Conservation (phyloP, 2,888 invertebrate genomes). For the Caenorhabditis uteleia region DNA sequence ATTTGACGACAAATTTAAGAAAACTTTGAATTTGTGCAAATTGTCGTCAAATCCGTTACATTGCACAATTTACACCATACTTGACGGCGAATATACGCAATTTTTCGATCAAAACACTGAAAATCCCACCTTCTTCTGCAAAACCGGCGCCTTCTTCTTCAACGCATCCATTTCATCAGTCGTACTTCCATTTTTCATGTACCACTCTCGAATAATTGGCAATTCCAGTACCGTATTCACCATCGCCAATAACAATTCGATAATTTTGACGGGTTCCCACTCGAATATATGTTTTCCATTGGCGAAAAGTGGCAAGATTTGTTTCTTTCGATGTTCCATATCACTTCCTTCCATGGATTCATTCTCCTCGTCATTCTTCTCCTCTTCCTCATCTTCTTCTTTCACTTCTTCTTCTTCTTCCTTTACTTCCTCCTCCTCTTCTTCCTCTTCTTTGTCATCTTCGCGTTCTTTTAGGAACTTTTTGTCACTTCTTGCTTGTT, state of each 20-base stretch:
- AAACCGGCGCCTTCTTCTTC: too few species aligned
- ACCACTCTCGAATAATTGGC: too few species aligned
- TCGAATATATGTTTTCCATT: slow-evolving; percentile 13
- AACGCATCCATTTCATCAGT: too few species aligned
- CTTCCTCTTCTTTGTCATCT: slow-evolving; percentile 5
- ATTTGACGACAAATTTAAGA: too few species aligned
- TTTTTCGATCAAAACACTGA: too few species aligned
- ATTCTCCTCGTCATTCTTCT: neutral
- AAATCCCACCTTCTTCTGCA: too few species aligned
- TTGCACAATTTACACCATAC: too few species aligned
- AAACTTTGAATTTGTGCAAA: too few species aligned
- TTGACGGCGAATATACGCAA: too few species aligned
- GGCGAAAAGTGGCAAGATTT: slow-evolving; percentile 4
- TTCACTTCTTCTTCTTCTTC: slow-evolving; percentile 2
- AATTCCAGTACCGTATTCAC: slow-evolving; percentile 8
- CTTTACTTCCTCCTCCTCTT: neutral
- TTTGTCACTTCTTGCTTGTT: slow-evolving; percentile 2
- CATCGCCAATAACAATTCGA: slow-evolving; percentile 15
- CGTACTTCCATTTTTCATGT: too few species aligned
- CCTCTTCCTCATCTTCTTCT: slow-evolving; percentile 6
- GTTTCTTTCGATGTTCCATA: neutral
- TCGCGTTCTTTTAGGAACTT: neutral
- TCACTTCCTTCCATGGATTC: too few species aligned
- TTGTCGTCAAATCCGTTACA: too few species aligned
- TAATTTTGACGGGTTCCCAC: slow-evolving; percentile 2